A percentile compares a stretch with the other conserved stretches of the same genome.
Conservation (phyloP, 2,113 vertebrate species). For the Ptilonorhynchus violaceus region DNA sequence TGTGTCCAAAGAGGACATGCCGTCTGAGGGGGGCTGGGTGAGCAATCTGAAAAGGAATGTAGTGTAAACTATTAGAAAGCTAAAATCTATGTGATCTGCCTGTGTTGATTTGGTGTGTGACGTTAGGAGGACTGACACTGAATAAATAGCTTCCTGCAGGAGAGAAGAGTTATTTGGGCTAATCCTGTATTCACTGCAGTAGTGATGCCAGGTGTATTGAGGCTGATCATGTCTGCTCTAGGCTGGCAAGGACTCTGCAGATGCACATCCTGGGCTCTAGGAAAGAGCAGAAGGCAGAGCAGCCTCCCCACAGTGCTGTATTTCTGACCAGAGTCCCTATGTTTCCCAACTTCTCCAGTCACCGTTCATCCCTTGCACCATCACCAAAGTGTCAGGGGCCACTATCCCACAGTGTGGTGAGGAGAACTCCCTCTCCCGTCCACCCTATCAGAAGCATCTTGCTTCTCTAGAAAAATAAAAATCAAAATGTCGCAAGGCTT, state of each 20-base stretch:
- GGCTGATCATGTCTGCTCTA: background rate
- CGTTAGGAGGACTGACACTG: background rate
- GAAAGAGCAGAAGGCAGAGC: background rate
- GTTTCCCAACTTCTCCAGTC: background rate
- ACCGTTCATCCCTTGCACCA: background rate
- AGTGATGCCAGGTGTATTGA: background rate
- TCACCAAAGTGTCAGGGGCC: background rate
- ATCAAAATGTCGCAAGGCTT: background rate
- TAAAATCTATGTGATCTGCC: background rate
- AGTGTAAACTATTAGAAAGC: background rate
- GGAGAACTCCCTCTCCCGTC: background rate
- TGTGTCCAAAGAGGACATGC: background rate
- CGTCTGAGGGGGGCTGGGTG: background rate
- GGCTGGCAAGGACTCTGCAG: background rate
- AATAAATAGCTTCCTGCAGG: background rate
- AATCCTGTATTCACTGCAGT: background rate
- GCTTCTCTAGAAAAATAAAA: background rate
- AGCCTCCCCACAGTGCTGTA: rapidly evolving
- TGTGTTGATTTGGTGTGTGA: background rate
- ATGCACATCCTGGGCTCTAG: background rate
- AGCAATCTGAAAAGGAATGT: background rate
- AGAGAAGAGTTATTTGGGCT: background rate
- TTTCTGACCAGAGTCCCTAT: background rate
- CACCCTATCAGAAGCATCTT: background rate
- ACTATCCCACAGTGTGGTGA: background rate